A percentile compares a stretch with the other conserved stretches of the same genome.
Evolutionary conservation across 2,797 vertebrate genomes (phyloP).

Genomic region (Paratrypauchen microcephalus): DNA sequence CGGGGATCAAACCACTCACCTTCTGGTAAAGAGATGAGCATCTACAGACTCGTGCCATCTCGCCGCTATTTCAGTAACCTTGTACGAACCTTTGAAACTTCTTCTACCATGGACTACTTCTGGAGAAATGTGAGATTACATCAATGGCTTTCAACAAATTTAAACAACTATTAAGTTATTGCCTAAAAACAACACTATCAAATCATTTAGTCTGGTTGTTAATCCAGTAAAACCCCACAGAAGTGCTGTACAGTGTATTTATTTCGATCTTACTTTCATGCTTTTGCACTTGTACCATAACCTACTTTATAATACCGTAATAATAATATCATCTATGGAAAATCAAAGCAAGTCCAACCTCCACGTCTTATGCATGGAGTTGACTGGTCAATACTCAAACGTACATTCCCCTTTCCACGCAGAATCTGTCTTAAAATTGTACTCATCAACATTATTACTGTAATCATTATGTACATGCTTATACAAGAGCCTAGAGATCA

Average conservation of each 20-base stretch:
- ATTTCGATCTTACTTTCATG: not conserved
- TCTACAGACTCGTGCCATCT: too few species aligned
- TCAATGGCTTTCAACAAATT: not conserved
- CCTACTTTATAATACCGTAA: too few species aligned
- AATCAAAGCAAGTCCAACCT: not conserved
- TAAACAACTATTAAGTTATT: not conserved
- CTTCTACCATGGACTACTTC: too few species aligned
- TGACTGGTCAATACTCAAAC: conserved; percentile 31
- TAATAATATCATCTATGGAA: not conserved
- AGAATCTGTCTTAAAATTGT: conserved; percentile 34
- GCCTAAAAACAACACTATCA: not conserved
- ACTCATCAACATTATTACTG: conserved; percentile 34
- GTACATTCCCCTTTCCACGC: conserved; percentile 31
- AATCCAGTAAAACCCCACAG: not conserved
- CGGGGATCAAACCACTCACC: not conserved
- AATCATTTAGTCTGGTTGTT: not conserved
- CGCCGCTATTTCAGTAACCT: too few species aligned
- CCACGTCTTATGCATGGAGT: not conserved
- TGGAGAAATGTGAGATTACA: too few species aligned
- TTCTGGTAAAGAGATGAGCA: not conserved
- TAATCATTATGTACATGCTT: conserved; percentile 44
- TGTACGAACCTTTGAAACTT: too few species aligned
- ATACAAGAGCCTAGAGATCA: conserved; percentile 40
- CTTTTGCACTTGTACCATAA: too few species aligned
- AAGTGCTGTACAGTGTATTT: not conserved